Base-by-base conservation (phyloP, 2,797 vertebrate species). In the Staurois parvus region DNA sequence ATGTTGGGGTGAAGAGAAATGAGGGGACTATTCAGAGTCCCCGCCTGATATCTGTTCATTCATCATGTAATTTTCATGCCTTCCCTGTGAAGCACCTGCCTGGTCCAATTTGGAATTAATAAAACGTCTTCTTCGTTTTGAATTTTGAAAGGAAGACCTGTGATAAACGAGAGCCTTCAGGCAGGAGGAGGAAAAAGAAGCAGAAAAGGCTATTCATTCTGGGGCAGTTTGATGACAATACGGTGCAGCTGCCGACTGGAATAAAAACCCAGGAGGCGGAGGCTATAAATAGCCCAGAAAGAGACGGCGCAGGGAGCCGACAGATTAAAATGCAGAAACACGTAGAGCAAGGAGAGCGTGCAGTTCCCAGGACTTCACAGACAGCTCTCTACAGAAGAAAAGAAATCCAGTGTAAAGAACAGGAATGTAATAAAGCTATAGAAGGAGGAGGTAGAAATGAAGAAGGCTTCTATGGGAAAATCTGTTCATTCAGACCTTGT, bases 241-340 rank as follows among this genome's bases (percentile, higher is more conserved):
- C 88, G 90, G 92, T 30, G 83, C 45, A 91, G 91, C 80, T 90
- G 91, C 91, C 91, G 76, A 91, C 88, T 90, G 92, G 94, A 88
- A 87, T 19, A n/a, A 88, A 93, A 94, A 89, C 90, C 90, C n/a
- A 66, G 81, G 88, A 93, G 94, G 94, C 86, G 72, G 91, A 91
- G 90, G 92, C 94, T 94, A 94, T 93, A 95, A 96, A 95, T 94
- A 96, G 94, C 89, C 91, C 88, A 87, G 92, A 91, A 91, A 91
- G 87, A 91, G 89, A 88, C 85, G 84, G 79, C 76, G 76, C 88
- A 89, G 75, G 87, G 88, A 89, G 87, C 89, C 85, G 88, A 87
- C 89, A 88, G 88, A 93, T 92, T 91, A 90, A 92, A 91, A 91
- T 89, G 88, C 88, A 92, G 62, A 90, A 90, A 91, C 86, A 90